Evolutionary conservation across 2,797 vertebrate species (phyloP), one percentile per base, ranked within the genome.

Genomic region (Pyrocephalus nanus): DNA sequence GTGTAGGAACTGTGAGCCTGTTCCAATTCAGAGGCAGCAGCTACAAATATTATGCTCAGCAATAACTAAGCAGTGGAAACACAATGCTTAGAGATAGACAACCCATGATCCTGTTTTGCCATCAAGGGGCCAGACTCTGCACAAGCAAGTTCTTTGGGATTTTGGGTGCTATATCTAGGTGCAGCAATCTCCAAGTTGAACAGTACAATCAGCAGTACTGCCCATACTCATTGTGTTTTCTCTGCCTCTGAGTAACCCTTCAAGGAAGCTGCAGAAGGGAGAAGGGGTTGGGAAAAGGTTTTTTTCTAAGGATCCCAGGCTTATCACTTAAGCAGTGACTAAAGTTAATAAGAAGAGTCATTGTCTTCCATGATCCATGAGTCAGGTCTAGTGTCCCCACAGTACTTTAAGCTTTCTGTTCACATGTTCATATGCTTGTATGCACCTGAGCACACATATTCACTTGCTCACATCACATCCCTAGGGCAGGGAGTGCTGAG

Each of bases 391-490:
- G 9, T 64, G 29, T 34, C 23, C 29, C 16, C 66, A 74, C 20
- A 67, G 36, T 40, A 85, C 23, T 66, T 92, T 58, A 15, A 78
- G 50, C 15, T 81, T 64, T 81, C 62, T 79, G 27, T 69, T 85
- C 55, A 17, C 22, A 42, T 5, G 15, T 17, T 15, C 0, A 0
- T 13, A 27, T 20, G 18, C 48, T 67, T 4, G 1, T 17, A 15
- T 25, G 38, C 85, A 70, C 57, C 75, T 75, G 27, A 83, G 73
- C 47, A 71, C 27, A 53, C 23, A 43, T 19, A 47, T 58, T 80
- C 38, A 26, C 38, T 70, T 66, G 40, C 65, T 79, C 29, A 92
- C 47, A 66, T 54, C 70, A 57, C 66, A 73, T 75, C 66, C 51
- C 43, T 64, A 55, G 80, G 80, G 80, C 77, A 93, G 29, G 69